Evolutionary conservation across 1,140 invertebrate species (phyloP), one percentile per base, ranked within the genome.

Genomic region (Lepidurus couesii): DNA sequence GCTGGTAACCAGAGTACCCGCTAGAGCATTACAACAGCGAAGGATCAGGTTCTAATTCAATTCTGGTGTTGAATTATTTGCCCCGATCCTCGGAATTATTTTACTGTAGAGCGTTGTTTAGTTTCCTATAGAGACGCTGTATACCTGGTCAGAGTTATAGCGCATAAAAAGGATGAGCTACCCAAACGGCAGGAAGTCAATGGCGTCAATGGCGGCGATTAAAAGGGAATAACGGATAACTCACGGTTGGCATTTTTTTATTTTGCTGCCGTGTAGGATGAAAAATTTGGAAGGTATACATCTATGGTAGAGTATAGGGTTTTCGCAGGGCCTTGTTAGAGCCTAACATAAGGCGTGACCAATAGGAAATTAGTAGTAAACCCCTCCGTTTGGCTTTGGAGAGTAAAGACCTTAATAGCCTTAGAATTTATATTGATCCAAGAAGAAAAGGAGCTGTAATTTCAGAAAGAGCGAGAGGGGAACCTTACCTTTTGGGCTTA

Each of bases 321-420:
- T 26, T 26, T 26, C 26, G 26, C 34, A 34, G 34, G 34, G 34
- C 4, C 53, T 65, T 16, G 53, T 65, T 65, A 16, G 45, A 65
- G 21, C 16, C 53, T 16, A n/a, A 21, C 53, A 16, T 16, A 65
- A 65, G 53, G 53, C 53, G 53, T 65, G 53, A 65, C 53, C 53
- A 65, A 65, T 13, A 65, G 53, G 53, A 65, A 65, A 16, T 65
- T 7, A 65, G 53, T 9, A 65, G 53, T 65, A 65, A 65, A 21
- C 16, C 53, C 47, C 13, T 65, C 21, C 53, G 53, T 65, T 65
- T 65, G 53, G 53, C 53, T 11, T 34, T n/a, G 53, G 13, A 65
- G 21, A 65, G 53, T 65, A 65, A 65, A 65, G 53, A 65, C 53
- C 13, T 65, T 65, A 65, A 65, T 65, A 65, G n/a, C 53, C 21